Conservation (phyloP, 2,888 invertebrate species). For the Phrixothrix hirtus region DNA sequence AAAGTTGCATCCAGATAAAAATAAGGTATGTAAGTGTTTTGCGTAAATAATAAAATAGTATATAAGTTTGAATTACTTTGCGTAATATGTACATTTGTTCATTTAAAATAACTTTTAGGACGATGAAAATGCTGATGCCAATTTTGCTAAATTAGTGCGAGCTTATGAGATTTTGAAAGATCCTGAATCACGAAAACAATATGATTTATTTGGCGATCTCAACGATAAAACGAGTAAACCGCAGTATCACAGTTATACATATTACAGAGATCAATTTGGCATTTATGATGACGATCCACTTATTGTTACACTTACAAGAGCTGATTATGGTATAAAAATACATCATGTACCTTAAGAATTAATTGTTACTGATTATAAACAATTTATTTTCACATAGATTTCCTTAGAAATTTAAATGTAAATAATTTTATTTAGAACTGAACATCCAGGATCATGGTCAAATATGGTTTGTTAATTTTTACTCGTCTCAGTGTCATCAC, state of each 20-base stretch:
- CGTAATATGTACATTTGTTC: too few relatives aligned
- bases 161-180: constrained; percentile 89
- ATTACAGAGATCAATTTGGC: constrained; percentile 79
- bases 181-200: constrained; percentile 74
- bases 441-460: constrained; percentile 62
- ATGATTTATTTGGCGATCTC: constrained; percentile 79
- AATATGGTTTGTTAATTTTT: constrained; percentile 86
- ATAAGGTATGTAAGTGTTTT: too few relatives aligned
- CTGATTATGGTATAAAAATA: constrained; percentile 81
- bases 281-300: constrained; percentile 84
- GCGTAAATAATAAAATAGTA: too few relatives aligned
- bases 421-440: constrained; percentile 47
- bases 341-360: constrained; percentile 46
- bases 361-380: too few relatives aligned
- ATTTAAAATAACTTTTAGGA: constrained; percentile 59
- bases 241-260: constrained; percentile 78
- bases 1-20: constrained; percentile 73
- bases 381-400: too few relatives aligned
- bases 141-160: constrained; percentile 76
- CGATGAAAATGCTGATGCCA: constrained; percentile 72
- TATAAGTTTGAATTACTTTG: too few relatives aligned
- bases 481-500: constrained; percentile 84
- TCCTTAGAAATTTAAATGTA: too few relatives aligned
- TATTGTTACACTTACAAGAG: constrained; percentile 74
- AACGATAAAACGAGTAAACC: constrained; percentile 62